Conservation (phyloP, 2,888 invertebrate species). For the Ceramica pisi region DNA sequence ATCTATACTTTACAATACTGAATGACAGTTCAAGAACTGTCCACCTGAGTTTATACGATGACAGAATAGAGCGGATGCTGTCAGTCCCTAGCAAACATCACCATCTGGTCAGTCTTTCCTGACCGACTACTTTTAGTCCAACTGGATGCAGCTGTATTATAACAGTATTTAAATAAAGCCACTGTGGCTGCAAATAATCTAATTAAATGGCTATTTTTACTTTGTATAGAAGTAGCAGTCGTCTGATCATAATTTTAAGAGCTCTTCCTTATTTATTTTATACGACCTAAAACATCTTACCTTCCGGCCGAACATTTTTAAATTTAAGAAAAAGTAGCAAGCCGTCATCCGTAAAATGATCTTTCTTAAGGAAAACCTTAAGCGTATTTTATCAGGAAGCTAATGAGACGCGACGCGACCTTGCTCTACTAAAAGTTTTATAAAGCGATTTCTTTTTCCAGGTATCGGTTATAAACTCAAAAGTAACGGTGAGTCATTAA, state of each 20-base stretch:
- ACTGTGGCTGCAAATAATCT: too few relatives aligned
- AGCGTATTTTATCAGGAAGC: conserved; percentile 4
- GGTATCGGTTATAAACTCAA: conserved; percentile 76
- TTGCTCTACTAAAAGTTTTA: neutral
- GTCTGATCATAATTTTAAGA: neutral
- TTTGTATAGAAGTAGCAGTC: too few relatives aligned
- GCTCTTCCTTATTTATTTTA: neutral
- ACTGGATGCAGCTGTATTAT: too few relatives aligned
- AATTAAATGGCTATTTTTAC: too few relatives aligned
- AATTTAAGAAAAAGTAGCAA: neutral
- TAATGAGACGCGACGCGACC: conserved; percentile 1
- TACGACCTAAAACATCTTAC: neutral
- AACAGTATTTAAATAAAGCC: too few relatives aligned
- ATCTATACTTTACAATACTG: too few relatives aligned
- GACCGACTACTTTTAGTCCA: too few relatives aligned
- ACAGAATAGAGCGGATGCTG: too few relatives aligned
- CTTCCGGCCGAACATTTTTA: neutral
- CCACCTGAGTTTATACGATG: too few relatives aligned
- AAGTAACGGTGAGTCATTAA: conserved; percentile 78
- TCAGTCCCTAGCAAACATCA: too few relatives aligned
- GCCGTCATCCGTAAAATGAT: conserved; percentile 25
- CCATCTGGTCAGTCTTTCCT: too few relatives aligned
- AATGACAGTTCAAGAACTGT: too few relatives aligned
- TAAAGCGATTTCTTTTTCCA: conserved; percentile 62
- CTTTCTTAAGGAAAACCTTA: conserved; percentile 11